These are phyloP conservation scores for Pipistrellus pipistrellus DNA, from an alignment of 2,797 vertebrate species.

Conservation along the genomic window DNA sequence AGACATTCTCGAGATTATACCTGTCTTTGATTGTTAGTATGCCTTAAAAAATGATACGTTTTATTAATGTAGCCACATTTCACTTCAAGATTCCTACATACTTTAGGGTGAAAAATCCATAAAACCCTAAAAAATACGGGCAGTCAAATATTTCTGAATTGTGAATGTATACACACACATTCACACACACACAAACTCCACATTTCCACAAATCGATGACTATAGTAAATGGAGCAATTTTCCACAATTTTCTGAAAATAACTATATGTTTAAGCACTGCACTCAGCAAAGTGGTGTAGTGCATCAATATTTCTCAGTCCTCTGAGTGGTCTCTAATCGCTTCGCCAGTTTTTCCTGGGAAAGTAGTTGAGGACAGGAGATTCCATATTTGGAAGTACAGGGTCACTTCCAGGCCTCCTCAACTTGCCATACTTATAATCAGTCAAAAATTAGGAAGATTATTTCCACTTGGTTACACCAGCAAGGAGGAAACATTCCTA, in stretches of 20 bases:
- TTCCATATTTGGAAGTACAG: background rate
- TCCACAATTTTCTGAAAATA: constrained; percentile 60
- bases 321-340: constrained; percentile 9
- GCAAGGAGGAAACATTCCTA: background rate
- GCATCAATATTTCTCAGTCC: constrained; percentile 5
- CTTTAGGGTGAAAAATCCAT: constrained; percentile 54
- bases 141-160: constrained; percentile 44
- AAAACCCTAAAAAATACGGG: constrained; percentile 61
- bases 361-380: background rate
- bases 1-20: background rate
- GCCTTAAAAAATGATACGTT: constrained; percentile 22
- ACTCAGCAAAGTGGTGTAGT: constrained; percentile 36
- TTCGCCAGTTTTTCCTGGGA: background rate
- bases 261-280: constrained; percentile 20
- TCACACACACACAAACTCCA: background rate
- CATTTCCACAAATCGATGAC: constrained; percentile 65
- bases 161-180: background rate
- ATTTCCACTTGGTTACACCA: background rate
- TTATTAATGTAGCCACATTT: constrained; percentile 31
- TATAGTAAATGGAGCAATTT: constrained; percentile 68
- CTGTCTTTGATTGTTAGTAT: constrained; percentile 8
- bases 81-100: constrained; percentile 46
- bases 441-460: constrained; percentile 7
- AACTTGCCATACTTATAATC: background rate
- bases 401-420: background rate